Base-by-base conservation (phyloP, 2,113 vertebrate genomes). In the Paratilapia polleni region DNA sequence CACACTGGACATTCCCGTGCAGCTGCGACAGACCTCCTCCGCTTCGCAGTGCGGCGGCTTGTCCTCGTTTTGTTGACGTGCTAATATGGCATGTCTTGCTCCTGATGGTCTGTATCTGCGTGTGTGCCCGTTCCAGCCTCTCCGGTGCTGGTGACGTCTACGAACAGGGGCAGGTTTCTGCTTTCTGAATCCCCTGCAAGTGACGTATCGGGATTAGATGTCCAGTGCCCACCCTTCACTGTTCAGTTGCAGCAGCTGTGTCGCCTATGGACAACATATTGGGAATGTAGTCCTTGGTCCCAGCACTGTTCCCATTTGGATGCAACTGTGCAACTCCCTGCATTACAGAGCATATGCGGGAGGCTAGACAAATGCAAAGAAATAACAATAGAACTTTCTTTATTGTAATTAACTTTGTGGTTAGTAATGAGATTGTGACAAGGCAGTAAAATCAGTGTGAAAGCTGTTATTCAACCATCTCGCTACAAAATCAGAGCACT, bases 131-230 rank as follows among this genome's bases (percentile, higher is more conserved):
- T 79, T 89, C 70, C 87, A 83, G 86, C 64, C 87, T 88, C 89
- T 87, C 79, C 87, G 82, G 66, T 87, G 94, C 43, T 56, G 79
- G 88, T 96, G 95, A 96, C 94, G 95, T 94, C 79, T 89, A 2
- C 60, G 77, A 84, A 64, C 90, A 85, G 83, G 91, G 91, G 93
- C 93, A 94, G 95, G 93, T 94, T 95, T 93, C 59, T 85, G 93
- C 90, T 89, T 82, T 93, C 88, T 88, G 91, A 92, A 90, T 87
- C 94, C 89, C 89, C 89, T 77, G 82, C 79, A 88, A 83, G 91
- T 95, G 96, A 96, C 95, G 95, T 95, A 90, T 83, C 74, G 75
- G 89, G 86, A 91, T 82, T 89, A 77, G 79, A 81, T 85, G 77
- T 86, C 80, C 91, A 85, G 74, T 83, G 87, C 84, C 87, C 86